phyloP scores from a whole-genome alignment of 2,888 invertebrate genomes.

The Xylophagus ater region DNA sequence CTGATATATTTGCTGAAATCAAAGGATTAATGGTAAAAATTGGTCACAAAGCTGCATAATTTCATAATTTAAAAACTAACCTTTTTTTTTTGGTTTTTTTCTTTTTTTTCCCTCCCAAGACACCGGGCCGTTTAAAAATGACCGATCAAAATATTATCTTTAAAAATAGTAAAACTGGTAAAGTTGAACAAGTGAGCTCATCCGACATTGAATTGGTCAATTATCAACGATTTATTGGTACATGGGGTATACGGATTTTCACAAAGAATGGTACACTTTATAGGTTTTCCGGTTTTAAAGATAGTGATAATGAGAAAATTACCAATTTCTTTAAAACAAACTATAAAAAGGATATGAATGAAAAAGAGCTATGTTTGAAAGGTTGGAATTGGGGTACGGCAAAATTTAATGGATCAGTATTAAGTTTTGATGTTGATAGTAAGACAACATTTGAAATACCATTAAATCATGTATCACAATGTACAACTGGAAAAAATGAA shows the following conservation, averaged over 20 bases:
- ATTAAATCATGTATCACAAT: slow-evolving; percentile 88
- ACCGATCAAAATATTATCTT: slow-evolving; percentile 83
- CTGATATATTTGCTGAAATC: slow-evolving; percentile 71
- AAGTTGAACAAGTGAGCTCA: slow-evolving; percentile 79
- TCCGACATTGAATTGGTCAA: slow-evolving; percentile 82
- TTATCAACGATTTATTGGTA: slow-evolving; percentile 85
- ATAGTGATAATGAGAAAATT: slow-evolving; percentile 85
- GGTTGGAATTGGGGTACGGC: slow-evolving; percentile 99
- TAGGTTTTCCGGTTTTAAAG: slow-evolving; percentile 90
- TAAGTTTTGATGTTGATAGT: slow-evolving; percentile 73
- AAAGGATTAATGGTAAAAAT: slow-evolving; percentile 83
- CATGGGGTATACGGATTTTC: slow-evolving; percentile 81
- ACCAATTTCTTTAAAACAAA: slow-evolving; percentile 75
- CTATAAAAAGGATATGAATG: slow-evolving; percentile 77
- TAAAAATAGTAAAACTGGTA: slow-evolving; percentile 93
- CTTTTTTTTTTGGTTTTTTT: slow-evolving; percentile 5
- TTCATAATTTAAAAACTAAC: not conserved
- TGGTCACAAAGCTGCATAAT: slow-evolving; percentile 22
- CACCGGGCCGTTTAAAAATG: slow-evolving; percentile 82
- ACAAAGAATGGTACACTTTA: slow-evolving; percentile 81
- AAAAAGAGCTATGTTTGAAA: slow-evolving; percentile 85
- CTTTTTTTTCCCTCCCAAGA: slow-evolving; percentile 43
- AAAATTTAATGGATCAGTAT: slow-evolving; percentile 77
- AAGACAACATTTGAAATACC: slow-evolving; percentile 93
- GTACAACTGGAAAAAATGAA: slow-evolving; percentile 94